Conservation (phyloP, 2,113 vertebrate genomes). For the Isichthys henryi region DNA sequence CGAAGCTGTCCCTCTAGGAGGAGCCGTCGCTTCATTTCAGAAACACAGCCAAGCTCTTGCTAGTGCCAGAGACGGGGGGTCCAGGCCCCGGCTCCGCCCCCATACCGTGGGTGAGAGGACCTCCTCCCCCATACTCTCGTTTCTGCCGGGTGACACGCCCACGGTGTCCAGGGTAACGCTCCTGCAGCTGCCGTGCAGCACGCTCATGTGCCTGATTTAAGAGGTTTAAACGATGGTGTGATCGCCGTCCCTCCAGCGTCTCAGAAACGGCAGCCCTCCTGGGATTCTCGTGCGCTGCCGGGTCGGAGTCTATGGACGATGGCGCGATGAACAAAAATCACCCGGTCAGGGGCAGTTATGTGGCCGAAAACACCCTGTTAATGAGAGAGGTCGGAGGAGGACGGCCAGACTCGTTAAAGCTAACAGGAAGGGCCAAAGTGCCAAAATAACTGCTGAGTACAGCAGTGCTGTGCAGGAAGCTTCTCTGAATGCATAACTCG, state of each 20-base stretch:
- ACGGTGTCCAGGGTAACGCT: not conserved
- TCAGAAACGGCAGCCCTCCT: not conserved
- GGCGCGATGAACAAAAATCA: not conserved
- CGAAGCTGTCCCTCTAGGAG: not conserved
- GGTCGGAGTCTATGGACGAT: not conserved
- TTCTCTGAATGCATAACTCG: not conserved
- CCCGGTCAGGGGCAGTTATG: not conserved
- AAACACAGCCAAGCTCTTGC: not conserved
- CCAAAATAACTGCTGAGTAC: not conserved
- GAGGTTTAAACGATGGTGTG: not conserved
- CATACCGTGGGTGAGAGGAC: not conserved
- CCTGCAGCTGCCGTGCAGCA: not conserved
- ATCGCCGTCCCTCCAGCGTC: not conserved
- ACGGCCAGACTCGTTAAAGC: not conserved
- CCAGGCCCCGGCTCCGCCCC: not conserved
- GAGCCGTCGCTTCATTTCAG: not conserved
- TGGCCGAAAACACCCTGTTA: not conserved
- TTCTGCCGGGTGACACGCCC: not conserved
- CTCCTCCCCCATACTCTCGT: not conserved
- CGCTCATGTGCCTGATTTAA: not conserved
- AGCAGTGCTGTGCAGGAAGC: not conserved
- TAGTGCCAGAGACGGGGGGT: not conserved
- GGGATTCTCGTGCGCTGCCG: not conserved
- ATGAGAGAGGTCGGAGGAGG: not conserved
- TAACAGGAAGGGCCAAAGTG: not conserved